phyloP scores from a whole-genome alignment of 2,113 vertebrate species.

The Rhinopomastus cyanomelas region DNA sequence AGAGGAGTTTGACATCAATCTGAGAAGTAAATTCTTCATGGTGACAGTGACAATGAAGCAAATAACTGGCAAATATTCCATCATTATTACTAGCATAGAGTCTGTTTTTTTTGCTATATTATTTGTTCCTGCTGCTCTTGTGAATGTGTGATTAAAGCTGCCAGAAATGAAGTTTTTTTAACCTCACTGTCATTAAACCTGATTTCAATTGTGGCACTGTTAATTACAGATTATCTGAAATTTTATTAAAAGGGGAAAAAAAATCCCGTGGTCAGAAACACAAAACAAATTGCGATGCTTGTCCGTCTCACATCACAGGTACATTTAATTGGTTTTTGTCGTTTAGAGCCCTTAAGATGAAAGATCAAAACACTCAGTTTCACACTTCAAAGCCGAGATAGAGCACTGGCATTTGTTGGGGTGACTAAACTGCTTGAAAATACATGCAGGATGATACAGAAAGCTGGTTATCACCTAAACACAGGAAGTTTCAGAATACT shows the following conservation, averaged over 20 bases:
- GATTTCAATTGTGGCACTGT: background rate
- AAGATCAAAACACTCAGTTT: conserved; percentile 27
- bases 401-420: background rate
- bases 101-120: background rate
- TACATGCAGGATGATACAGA: background rate
- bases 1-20: too few relatives aligned
- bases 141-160: background rate
- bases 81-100: background rate
- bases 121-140: background rate
- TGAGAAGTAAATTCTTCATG: too few relatives aligned
- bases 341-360: background rate
- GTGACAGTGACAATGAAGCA: too few relatives aligned
- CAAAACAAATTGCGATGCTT: background rate
- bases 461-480: background rate
- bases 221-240: background rate
- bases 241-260: conserved; percentile 2
- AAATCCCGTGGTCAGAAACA: background rate
- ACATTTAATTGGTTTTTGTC: conserved; percentile 38
- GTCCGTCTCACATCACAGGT: background rate
- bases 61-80: background rate
- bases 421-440: background rate
- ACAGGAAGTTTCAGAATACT: background rate
- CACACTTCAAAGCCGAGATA: background rate
- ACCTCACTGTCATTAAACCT: background rate
- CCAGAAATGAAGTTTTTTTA: background rate